phyloP scores from a whole-genome alignment of 2,888 invertebrate genomes.

The Ichneumoninae sp. region DNA sequence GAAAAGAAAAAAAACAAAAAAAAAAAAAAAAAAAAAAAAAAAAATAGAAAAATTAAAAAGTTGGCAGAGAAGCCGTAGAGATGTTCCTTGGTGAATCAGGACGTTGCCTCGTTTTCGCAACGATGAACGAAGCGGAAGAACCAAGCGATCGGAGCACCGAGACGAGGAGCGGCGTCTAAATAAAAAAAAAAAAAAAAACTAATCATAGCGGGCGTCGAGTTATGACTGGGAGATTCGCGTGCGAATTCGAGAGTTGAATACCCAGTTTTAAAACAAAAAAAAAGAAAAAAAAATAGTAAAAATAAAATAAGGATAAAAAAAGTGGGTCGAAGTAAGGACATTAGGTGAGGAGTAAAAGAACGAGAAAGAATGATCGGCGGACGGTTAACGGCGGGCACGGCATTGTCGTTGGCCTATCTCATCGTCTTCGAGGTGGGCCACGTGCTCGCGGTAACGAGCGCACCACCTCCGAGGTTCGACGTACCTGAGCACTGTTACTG shows the following conservation, averaged over 20 bases:
- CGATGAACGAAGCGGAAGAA: constrained; percentile 37
- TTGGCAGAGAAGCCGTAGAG: constrained; percentile 38
- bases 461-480: constrained; percentile 88
- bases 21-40: not conserved
- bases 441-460: constrained; percentile 82
- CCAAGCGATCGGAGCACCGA: constrained; percentile 15
- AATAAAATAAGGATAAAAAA: not conserved
- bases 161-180: constrained; percentile 44
- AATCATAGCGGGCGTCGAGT: constrained; percentile 35
- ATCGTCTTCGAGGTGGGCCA: constrained; percentile 70
- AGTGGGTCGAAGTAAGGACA: constrained; percentile 8
- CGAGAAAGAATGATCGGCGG: constrained; percentile 54
- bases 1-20: no score
- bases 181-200: not conserved
- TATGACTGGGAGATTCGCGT: constrained; percentile 49
- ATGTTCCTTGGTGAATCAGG: constrained; percentile 55
- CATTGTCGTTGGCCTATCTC: constrained; percentile 57
- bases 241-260: constrained; percentile 18
- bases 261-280: not conserved
- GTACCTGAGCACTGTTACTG: constrained; percentile 95
- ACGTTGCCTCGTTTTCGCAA: constrained; percentile 46
- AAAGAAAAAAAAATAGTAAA: not conserved
- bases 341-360: constrained; percentile 10
- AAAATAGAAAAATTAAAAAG: constrained; percentile 20
- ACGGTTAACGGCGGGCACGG: constrained; percentile 54